phyloP scores from a whole-genome alignment of 2,797 vertebrate species.

The Centroberyx gerrardi region DNA sequence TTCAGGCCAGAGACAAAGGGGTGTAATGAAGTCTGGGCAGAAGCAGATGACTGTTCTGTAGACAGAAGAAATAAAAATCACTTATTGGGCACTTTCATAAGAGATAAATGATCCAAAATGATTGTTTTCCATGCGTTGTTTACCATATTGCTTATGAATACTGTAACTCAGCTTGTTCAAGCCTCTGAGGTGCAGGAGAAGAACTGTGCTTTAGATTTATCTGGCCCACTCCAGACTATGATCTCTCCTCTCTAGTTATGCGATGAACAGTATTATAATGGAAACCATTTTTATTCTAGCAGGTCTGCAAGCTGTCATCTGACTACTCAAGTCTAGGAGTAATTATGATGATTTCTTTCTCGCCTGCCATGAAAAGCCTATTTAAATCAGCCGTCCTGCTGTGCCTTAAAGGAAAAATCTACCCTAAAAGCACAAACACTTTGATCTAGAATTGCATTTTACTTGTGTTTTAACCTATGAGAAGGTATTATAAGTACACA shows the following conservation, averaged over 20 bases:
- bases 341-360: not conserved
- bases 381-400: slow-evolving; percentile 5
- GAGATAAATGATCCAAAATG: not conserved
- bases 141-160: not conserved
- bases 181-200: not conserved
- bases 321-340: not conserved
- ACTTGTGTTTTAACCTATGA: not conserved
- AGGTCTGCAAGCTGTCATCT: not conserved
- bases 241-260: too few relatives aligned
- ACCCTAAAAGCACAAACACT: not conserved
- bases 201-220: not conserved
- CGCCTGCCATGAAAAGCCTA: slow-evolving; percentile 4
- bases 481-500: not conserved
- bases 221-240: too few relatives aligned
- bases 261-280: not conserved
- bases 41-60: not conserved
- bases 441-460: not conserved
- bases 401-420: not conserved
- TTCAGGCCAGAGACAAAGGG: slow-evolving; percentile 32
- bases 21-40: not conserved
- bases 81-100: not conserved
- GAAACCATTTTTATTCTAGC: not conserved
- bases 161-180: not conserved
- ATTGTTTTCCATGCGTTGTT: not conserved
- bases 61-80: not conserved